These are phyloP conservation scores for Tenodera sinensis DNA, from an alignment of 2,888 invertebrate genomes.

Conservation along the genomic window DNA sequence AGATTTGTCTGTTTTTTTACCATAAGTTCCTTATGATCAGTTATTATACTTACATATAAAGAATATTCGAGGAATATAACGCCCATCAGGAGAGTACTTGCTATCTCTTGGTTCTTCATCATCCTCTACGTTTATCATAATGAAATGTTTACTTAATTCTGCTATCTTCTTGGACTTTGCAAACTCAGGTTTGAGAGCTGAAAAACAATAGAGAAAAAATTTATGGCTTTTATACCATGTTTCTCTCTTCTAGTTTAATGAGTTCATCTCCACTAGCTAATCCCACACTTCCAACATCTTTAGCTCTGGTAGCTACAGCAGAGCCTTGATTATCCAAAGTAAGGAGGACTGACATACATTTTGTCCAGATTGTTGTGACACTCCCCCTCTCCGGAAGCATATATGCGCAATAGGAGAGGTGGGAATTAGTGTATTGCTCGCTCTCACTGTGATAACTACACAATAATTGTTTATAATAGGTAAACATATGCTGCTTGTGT, in stretches of 20 bases:
- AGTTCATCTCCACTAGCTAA: too few species aligned
- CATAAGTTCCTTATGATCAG: not conserved
- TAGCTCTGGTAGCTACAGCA: too few species aligned
- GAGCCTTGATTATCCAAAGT: too few species aligned
- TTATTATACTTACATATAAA: slow-evolving; percentile 49
- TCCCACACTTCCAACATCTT: too few species aligned
- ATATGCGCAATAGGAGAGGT: too few species aligned
- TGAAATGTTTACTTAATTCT: slow-evolving; percentile 55
- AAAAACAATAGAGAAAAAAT: slow-evolving; percentile 24
- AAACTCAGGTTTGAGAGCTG: slow-evolving; percentile 59
- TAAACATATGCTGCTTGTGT: too few species aligned
- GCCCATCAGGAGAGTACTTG: slow-evolving; percentile 59
- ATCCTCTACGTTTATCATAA: slow-evolving; percentile 63
- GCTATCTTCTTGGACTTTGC: slow-evolving; percentile 55
- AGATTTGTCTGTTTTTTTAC: not conserved
- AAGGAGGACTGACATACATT: too few species aligned
- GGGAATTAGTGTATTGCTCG: too few species aligned
- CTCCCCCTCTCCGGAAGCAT: too few species aligned
- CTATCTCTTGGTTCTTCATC: slow-evolving; percentile 53
- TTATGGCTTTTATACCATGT: not conserved
- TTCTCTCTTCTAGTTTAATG: not conserved
- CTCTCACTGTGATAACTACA: too few species aligned
- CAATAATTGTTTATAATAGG: too few species aligned
- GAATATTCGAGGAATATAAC: slow-evolving; percentile 64
- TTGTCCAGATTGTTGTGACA: too few species aligned